Evolutionary conservation across 2,113 vertebrate genomes (phyloP), one percentile per base, ranked within the genome.

Genomic region (Ceuthmochares aereus): DNA sequence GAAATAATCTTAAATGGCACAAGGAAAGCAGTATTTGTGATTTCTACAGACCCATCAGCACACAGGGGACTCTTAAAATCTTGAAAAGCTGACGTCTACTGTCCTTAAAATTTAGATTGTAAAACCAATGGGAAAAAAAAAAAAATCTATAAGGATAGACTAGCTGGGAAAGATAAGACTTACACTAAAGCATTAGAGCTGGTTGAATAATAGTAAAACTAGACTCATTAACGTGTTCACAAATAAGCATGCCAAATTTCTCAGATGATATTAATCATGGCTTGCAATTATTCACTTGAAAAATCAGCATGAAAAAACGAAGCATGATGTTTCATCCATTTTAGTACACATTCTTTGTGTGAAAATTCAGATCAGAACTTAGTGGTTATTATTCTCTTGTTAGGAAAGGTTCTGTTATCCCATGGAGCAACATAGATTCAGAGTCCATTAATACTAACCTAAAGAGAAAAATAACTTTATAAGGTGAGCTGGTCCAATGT

Each of bases 241-340:
- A 89, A 95, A 95, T 66, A 91, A 84, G 73, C 77, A 70, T 49
- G 86, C 95, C 90, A 86, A 92, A 84, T 92, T 93, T 93, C 79
- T 96, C 89, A 75, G 90, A 83, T 84, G 90, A 74, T 68, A 92
- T 96, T 95, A 90, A 96, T 92, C 93, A 81, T 40, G 73, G 76
- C 56, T 90, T 86, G 79, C 92, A 97, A 93, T 95, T 95, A 93
- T 55, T 95, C 94, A 88, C 86, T 90, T 84, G 83, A 89, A 90
- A 92, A 95, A 87, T 91, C 96, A 94, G 89, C 81, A 89, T 51
- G 91, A 78, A 80, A 93, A 94, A 96, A 88, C 20, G n/a, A 89
- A 95, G 64, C 86, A 67, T 36, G 66, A 36, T 70, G 73, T 75
- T 96, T 68, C 93, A 93, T 43, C 76, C 89, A 64, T 92, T 92